A percentile compares a stretch with the other conserved stretches of the same genome.
Evolutionary conservation across 2,113 vertebrate genomes (phyloP).

Genomic region (Piprites chloris): DNA sequence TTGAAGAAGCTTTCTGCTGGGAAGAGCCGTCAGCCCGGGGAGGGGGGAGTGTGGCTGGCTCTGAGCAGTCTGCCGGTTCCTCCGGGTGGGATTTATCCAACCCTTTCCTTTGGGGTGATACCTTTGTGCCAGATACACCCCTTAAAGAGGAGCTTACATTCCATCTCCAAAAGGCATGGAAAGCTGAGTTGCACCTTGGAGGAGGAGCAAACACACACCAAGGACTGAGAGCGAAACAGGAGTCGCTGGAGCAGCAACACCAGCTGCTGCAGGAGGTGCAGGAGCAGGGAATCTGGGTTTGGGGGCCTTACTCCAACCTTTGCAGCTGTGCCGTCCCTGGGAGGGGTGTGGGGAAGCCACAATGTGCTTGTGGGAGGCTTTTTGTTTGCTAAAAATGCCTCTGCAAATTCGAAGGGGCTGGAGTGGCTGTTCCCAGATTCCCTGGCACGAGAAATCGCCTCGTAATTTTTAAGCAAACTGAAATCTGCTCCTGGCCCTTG

Average conservation of each 20-base stretch:
- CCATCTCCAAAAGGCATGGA: accelerated
- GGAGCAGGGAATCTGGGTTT: not conserved
- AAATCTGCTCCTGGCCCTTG: not conserved
- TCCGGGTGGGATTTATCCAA: not conserved
- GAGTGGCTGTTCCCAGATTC: not conserved
- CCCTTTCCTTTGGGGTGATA: accelerated
- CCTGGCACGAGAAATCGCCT: not conserved
- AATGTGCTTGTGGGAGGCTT: not conserved
- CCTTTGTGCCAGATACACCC: not conserved
- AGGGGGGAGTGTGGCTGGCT: not conserved
- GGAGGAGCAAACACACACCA: not conserved
- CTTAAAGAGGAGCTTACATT: not conserved
- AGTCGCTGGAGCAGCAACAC: not conserved
- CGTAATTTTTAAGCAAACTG: not conserved
- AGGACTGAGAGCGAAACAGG: accelerated
- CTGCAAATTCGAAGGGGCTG: not conserved
- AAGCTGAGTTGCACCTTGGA: not conserved
- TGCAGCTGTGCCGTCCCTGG: not conserved
- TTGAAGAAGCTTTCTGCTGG: not conserved
- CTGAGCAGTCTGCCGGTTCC: not conserved
- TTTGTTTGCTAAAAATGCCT: constrained; percentile 11
- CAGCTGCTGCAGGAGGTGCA: not conserved
- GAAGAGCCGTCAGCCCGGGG: accelerated
- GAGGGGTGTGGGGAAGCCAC: not conserved
- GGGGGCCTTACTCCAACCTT: not conserved